Evolutionary conservation across 2,888 invertebrate genomes (phyloP).

Genomic region (Bellardia pandia): DNA sequence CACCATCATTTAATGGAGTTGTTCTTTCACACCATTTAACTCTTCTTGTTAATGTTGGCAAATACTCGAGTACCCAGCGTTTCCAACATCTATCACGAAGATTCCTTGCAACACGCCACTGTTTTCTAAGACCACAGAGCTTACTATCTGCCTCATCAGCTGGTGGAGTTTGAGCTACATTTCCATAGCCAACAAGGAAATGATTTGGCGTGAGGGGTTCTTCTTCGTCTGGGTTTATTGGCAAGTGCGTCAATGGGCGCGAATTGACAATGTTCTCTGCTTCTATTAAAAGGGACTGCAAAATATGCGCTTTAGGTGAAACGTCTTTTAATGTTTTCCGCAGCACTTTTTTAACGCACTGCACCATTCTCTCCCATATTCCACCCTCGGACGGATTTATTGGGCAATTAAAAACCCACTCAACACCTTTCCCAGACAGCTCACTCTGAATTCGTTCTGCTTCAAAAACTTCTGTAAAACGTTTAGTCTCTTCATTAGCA

Average conservation of each 20-base stretch:
- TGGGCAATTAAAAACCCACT: constrained; percentile 72
- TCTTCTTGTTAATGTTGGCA: constrained; percentile 66
- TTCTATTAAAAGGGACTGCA: constrained; percentile 61
- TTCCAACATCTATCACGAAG: constrained; percentile 68
- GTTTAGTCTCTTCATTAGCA: constrained; percentile 45
- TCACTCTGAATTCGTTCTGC: constrained; percentile 38
- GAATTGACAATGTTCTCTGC: constrained; percentile 38
- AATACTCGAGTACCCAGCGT: constrained; percentile 65
- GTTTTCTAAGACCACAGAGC: constrained; percentile 55
- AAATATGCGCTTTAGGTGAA: constrained; percentile 65
- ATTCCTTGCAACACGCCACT: constrained; percentile 69
- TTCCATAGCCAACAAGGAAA: constrained; percentile 51
- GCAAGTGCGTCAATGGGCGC: constrained; percentile 60
- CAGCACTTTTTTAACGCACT: constrained; percentile 66
- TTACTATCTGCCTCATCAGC: constrained; percentile 10
- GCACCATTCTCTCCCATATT: constrained; percentile 68
- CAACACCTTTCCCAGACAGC: constrained; percentile 50
- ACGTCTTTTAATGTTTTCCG: constrained; percentile 62
- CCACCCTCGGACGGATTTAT: constrained; percentile 64
- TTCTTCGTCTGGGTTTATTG: constrained; percentile 54
- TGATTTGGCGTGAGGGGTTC: constrained; percentile 70
- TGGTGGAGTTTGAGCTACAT: constrained; percentile 39
- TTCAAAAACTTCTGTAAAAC: constrained; percentile 37
- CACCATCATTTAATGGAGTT: constrained; percentile 49
- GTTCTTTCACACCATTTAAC: constrained; percentile 67